Conservation (phyloP, 2,888 invertebrate species). For the Terebella lapidaria region DNA sequence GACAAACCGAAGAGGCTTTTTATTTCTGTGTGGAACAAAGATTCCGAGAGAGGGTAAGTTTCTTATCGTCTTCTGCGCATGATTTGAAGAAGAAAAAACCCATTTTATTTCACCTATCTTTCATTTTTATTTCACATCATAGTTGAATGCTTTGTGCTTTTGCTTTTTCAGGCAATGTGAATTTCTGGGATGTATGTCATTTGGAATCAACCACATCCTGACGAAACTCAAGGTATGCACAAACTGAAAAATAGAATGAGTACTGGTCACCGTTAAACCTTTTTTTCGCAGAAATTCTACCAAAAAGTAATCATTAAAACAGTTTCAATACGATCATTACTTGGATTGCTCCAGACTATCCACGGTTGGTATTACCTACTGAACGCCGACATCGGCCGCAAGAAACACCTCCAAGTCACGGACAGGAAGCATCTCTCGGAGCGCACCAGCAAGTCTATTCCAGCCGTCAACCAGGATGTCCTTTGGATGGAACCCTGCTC, state of each 20-base stretch:
- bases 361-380: constrained; percentile 72
- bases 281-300: too few species aligned
- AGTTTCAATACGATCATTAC: too few species aligned
- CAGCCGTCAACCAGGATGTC: constrained; percentile 40
- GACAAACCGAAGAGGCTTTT: constrained; percentile 41
- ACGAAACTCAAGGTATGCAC: constrained; percentile 1
- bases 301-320: too few species aligned
- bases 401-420: constrained; percentile 53
- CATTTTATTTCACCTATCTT: too few species aligned
- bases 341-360: constrained; percentile 54
- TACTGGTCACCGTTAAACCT: too few species aligned
- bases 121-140: too few species aligned
- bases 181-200: constrained; percentile 89
- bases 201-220: constrained; percentile 69
- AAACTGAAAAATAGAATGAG: too few species aligned
- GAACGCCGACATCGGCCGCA: constrained; percentile 62
- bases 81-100: too few species aligned
- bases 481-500: constrained; percentile 37
- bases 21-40: constrained; percentile 42
- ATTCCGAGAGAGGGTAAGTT: constrained; percentile 9
- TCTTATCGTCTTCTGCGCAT: background rate
- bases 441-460: constrained; percentile 24
- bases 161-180: constrained; percentile 64
- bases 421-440: constrained; percentile 11
- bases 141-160: too few species aligned